These are phyloP conservation scores for Microcebus lehilahytsara DNA, from an alignment of 2,113 vertebrate genomes.

Conservation along the genomic window DNA sequence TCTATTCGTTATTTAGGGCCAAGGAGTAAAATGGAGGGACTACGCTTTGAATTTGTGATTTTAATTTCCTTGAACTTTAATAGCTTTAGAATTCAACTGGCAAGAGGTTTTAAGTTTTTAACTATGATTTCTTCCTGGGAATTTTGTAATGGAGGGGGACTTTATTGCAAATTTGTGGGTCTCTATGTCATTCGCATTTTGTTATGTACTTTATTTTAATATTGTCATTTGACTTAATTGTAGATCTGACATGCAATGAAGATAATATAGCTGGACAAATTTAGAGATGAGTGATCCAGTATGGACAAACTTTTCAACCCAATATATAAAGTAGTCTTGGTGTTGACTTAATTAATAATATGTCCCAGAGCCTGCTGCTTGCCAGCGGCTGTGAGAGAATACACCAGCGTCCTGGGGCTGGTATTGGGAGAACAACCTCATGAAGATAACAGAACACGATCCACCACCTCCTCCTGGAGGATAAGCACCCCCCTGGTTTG, in stretches of 20 bases:
- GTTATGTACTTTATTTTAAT: neutral
- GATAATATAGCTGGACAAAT: neutral
- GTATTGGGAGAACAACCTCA: neutral
- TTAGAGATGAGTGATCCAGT: neutral
- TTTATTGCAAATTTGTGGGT: neutral
- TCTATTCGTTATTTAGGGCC: neutral
- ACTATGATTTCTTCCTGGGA: neutral
- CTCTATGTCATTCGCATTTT: neutral
- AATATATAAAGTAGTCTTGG: neutral
- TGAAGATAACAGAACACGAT: neutral
- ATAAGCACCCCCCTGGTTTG: neutral
- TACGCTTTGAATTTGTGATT: neutral
- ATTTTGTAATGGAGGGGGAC: neutral
- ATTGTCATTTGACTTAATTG: neutral
- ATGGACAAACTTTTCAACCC: neutral
- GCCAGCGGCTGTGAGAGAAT: neutral
- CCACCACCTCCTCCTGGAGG: neutral
- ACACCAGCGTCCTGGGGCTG: neutral
- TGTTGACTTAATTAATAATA: neutral
- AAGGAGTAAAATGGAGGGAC: neutral
- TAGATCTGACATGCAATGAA: neutral
- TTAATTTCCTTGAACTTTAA: constrained; percentile 1
- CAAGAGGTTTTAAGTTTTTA: neutral
- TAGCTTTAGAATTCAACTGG: neutral
- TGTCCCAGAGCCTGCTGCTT: neutral